Base-by-base conservation (phyloP, 2,797 vertebrate genomes). In the Paguma larvata region DNA sequence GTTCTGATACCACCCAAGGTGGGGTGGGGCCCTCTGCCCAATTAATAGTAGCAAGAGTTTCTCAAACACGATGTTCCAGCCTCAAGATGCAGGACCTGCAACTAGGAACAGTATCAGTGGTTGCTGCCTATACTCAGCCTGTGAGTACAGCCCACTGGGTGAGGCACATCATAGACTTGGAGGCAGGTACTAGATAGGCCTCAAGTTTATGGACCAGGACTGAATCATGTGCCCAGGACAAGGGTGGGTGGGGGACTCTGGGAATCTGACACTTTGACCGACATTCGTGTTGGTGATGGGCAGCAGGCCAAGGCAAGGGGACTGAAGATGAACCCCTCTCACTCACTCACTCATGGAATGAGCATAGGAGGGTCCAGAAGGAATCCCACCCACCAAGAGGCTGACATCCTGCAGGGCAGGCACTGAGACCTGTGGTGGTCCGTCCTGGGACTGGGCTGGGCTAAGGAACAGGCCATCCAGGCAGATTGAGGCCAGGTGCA, bases 251-350 rank as follows among this genome's bases (percentile, higher is more conserved):
- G 25, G 63, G 63, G 67, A 53, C n/a, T 44, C 56, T 38, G 7
- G 53, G 63, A 79, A 15, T 48, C 67, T 85, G 21, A 56, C 21
- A 93, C 14, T 15, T 89, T 38, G 1, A 3, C 53, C 62, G 59
- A 0, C 0, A 5, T 32, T 44, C 32, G 7, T 3, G 44, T 10
- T 56, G 77, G 27, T 51, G 53, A n/a, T 2, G 5, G 38, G 65
- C 18, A 6, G 48, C 51, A 53, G 53, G 12, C 21, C 27, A 25
- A 14, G 27, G 56, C 46, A 0, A 21, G 32, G 14, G 27, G 18
- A 25, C 32, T 11, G 14, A 44, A 10, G 25, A 21, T 1, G 7
- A 77, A 21, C 12, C 14, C 62, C 44, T 79, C 62, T 68, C 51
- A 6, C 67, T 65, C 51, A 8, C 67, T 67, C 65, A 16, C 51